A percentile compares a stretch with the other conserved stretches of the same genome.
These are phyloP conservation scores for Yasuhikotakia modesta DNA, from an alignment of 2,797 vertebrate species.

Conservation along the genomic window DNA sequence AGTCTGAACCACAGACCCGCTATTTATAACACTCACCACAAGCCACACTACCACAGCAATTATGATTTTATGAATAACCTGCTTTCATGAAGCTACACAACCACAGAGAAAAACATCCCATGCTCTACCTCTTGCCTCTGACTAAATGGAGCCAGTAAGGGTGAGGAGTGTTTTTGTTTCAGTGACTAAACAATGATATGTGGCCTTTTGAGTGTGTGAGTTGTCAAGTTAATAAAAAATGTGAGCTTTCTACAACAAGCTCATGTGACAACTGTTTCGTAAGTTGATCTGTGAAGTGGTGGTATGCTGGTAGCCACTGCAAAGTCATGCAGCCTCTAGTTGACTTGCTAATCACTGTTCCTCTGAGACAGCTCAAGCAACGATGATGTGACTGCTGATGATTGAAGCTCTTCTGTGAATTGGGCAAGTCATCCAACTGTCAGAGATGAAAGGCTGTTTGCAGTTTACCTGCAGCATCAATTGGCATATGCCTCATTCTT, in stretches of 20 bases:
- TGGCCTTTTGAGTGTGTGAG: constrained; percentile 24
- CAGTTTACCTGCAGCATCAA: constrained; percentile 81
- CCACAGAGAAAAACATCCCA: background rate
- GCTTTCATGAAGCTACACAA: constrained; percentile 16
- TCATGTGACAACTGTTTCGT: constrained; percentile 46
- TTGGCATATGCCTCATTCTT: constrained; percentile 66
- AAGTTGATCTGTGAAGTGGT: constrained; percentile 31
- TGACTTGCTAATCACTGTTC: constrained; percentile 73
- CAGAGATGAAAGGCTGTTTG: constrained; percentile 80
- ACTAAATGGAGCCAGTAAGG: constrained; percentile 34
- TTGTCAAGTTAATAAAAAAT: constrained; percentile 45
- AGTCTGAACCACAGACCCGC: constrained; percentile 50
- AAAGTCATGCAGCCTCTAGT: constrained; percentile 51
- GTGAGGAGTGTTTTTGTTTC: constrained; percentile 17
- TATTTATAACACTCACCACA: constrained; percentile 50
- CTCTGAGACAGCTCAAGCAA: constrained; percentile 72
- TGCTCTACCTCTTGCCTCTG: background rate
- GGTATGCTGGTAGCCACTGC: constrained; percentile 39
- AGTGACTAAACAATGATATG: constrained; percentile 14
- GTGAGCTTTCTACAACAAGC: constrained; percentile 40
- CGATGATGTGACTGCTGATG: constrained; percentile 72
- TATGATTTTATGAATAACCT: constrained; percentile 41
- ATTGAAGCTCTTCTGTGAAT: constrained; percentile 77
- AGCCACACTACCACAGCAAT: constrained; percentile 45
- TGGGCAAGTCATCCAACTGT: constrained; percentile 77